Percentiles rank a stretch among this genome's conserved stretches.
These are phyloP conservation scores for Agrotis puta DNA, from an alignment of 2,888 invertebrate genomes.

Conservation along the genomic window DNA sequence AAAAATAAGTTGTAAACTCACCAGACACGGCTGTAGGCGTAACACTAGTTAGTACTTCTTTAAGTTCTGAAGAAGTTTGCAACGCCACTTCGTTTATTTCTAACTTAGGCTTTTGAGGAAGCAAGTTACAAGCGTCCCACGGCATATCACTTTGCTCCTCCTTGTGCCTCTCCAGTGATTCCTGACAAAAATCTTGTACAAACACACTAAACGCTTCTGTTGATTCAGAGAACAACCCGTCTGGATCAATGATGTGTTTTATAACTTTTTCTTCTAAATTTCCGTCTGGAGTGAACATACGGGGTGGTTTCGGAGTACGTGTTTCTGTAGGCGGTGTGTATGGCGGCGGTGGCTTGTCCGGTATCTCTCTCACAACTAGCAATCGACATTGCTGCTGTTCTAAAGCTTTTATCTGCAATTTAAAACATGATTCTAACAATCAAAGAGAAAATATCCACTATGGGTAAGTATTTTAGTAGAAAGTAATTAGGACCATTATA, in stretches of 20 bases:
- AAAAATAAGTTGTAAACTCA: constrained; percentile 56
- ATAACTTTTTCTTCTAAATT: constrained; percentile 72
- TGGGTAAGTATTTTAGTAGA: no score
- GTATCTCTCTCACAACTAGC: constrained; percentile 86
- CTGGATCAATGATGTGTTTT: constrained; percentile 62
- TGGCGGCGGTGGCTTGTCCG: constrained; percentile 88
- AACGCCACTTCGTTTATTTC: constrained; percentile 70
- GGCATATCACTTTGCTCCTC: constrained; percentile 78
- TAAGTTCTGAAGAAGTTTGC: constrained; percentile 73
- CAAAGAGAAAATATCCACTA: no score
- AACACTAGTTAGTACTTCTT: constrained; percentile 77
- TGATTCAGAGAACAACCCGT: constrained; percentile 57
- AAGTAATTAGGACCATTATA: no score
- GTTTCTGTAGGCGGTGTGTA: constrained; percentile 84
- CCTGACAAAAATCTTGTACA: constrained; percentile 81
- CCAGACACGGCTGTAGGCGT: constrained; percentile 78
- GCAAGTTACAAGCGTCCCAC: constrained; percentile 83
- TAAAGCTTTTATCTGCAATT: constrained; percentile 84
- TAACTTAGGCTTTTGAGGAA: constrained; percentile 75
- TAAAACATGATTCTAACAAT: not conserved
- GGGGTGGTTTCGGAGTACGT: constrained; percentile 69
- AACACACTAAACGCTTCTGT: constrained; percentile 79
- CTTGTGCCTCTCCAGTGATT: constrained; percentile 73
- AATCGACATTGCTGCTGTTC: constrained; percentile 85
- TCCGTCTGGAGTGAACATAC: constrained; percentile 74